A percentile compares a stretch with the other conserved stretches of the same genome.
Conservation (phyloP, 2,113 vertebrate genomes). For the Hylia prasina region DNA sequence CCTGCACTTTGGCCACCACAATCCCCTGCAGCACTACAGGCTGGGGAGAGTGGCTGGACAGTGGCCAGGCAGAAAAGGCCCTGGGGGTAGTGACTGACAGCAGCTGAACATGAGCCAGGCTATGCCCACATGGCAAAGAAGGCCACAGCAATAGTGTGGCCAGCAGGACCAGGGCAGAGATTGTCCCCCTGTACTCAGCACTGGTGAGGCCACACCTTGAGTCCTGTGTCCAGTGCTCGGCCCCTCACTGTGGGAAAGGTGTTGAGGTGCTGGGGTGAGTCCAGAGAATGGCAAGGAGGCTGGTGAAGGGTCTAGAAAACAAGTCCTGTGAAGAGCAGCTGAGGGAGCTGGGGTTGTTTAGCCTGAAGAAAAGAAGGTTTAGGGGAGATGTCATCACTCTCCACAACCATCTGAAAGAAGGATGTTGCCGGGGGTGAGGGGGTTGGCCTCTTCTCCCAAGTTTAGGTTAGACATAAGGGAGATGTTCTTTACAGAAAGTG, state of each 20-base stretch:
- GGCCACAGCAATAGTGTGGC: background rate
- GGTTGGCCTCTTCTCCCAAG: rapidly evolving
- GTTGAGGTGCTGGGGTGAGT: rapidly evolving
- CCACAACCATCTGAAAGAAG: background rate
- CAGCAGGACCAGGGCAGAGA: background rate
- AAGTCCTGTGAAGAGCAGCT: background rate
- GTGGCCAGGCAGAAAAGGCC: rapidly evolving
- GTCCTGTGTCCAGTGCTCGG: rapidly evolving
- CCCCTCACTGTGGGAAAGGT: background rate
- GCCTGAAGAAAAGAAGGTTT: background rate
- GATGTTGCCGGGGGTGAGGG: rapidly evolving
- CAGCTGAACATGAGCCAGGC: background rate
- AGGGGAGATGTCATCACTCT: background rate
- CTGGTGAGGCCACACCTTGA: background rate
- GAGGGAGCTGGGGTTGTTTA: background rate
- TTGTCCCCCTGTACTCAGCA: rapidly evolving
- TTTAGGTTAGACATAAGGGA: background rate
- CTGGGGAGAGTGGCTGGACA: background rate
- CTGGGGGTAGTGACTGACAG: rapidly evolving
- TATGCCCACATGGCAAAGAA: background rate
- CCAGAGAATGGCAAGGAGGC: background rate
- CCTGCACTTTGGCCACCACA: background rate
- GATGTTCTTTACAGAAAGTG: background rate
- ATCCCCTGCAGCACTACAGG: background rate
- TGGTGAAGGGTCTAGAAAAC: background rate